Conservation (phyloP, 2,888 invertebrate genomes). For the Acanthacorydalis orientalis region DNA sequence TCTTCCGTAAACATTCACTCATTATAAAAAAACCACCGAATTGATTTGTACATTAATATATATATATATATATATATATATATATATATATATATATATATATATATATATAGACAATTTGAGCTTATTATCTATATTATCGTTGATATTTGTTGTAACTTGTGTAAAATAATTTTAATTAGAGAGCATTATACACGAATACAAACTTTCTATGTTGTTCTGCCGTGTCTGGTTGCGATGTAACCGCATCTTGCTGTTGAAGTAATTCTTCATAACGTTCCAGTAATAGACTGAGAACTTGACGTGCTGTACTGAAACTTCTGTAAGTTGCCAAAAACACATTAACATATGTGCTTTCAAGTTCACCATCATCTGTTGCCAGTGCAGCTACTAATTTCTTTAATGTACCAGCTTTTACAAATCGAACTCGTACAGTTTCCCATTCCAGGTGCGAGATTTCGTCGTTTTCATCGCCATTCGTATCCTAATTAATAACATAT, state of each 20-base stretch:
- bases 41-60: too few species aligned
- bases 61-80: too few species aligned
- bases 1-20: too few species aligned
- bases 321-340: conserved; percentile 92
- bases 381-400: conserved; percentile 85
- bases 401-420: conserved; percentile 91
- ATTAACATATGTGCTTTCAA: conserved; percentile 95
- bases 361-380: conserved; percentile 85
- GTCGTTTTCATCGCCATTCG: conserved; percentile 40
- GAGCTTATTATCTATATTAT: too few species aligned
- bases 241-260: conserved; percentile 31
- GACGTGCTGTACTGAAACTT: conserved; percentile 73
- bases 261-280: conserved; percentile 59
- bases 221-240: conserved; percentile 29
- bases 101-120: too few species aligned
- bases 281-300: conserved; percentile 68
- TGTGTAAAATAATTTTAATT: too few species aligned
- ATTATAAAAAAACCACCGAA: too few species aligned
- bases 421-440: conserved; percentile 91
- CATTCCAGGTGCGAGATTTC: conserved; percentile 95
- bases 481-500: conserved; percentile 41
- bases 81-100: too few species aligned
- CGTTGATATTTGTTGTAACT: too few species aligned
- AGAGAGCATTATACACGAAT: background rate
- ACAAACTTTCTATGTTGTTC: conserved; percentile 57